phyloP scores from a whole-genome alignment of 2,113 vertebrate genomes.

The Caranx melampygus region DNA sequence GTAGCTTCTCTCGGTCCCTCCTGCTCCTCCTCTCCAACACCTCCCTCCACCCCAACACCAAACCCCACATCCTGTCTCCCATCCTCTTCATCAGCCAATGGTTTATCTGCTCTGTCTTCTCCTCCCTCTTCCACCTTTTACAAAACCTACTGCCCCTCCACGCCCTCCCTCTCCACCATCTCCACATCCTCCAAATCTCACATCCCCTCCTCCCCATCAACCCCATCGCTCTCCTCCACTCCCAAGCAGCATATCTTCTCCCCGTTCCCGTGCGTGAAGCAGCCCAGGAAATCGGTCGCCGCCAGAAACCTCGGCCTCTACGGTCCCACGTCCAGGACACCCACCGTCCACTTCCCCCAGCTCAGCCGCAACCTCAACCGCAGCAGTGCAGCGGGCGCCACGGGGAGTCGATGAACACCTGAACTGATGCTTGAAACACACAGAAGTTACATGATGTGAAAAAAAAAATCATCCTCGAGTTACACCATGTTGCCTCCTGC shows the following conservation, averaged over 20 bases:
- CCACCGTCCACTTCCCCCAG: slow-evolving; percentile 93
- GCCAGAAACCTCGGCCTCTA: slow-evolving; percentile 96
- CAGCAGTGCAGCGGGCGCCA: slow-evolving; percentile 77
- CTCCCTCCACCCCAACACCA: slow-evolving; percentile 43
- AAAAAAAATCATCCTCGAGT: not conserved
- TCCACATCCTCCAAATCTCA: slow-evolving; percentile 58
- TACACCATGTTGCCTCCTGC: slow-evolving; percentile 67
- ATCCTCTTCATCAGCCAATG: slow-evolving; percentile 40
- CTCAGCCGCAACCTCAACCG: slow-evolving; percentile 90
- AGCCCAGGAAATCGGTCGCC: slow-evolving; percentile 90
- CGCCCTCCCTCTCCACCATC: slow-evolving; percentile 64
- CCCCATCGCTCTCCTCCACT: slow-evolving; percentile 56
- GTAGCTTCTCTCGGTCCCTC: not conserved
- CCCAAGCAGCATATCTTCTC: slow-evolving; percentile 85
- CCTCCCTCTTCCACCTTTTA: slow-evolving; percentile 45
- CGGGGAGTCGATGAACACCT: slow-evolving; percentile 84
- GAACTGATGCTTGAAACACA: slow-evolving; percentile 12
- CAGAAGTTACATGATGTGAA: not conserved
- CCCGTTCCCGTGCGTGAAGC: slow-evolving; percentile 95
- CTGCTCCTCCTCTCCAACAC: slow-evolving; percentile 17
- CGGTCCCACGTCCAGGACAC: slow-evolving; percentile 93
- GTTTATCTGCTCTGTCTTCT: slow-evolving; percentile 29
- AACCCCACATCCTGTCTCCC: slow-evolving; percentile 20
- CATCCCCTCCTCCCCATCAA: slow-evolving; percentile 71
- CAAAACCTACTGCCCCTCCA: slow-evolving; percentile 58